Evolutionary conservation across 2,888 invertebrate genomes (phyloP).

Genomic region (Strigamia crassipes): DNA sequence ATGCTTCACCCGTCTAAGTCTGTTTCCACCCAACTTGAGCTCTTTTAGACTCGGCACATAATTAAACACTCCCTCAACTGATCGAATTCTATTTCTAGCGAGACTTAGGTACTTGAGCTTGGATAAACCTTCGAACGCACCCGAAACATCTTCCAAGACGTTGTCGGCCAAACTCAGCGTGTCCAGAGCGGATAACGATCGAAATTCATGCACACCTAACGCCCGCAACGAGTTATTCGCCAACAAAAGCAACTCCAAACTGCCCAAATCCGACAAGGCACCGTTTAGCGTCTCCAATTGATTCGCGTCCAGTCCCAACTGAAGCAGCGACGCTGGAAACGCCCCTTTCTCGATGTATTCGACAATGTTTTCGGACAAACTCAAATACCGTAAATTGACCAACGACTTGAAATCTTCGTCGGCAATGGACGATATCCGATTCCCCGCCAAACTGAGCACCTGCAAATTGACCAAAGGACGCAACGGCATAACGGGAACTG

Average conservation of each 20-base stretch:
- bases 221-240: conserved; percentile 18
- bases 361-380: conserved; percentile 88
- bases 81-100: conserved; percentile 82
- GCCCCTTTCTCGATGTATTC: conserved; percentile 79
- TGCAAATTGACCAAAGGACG: conserved; percentile 62
- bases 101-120: conserved; percentile 76
- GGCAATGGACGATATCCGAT: conserved; percentile 73
- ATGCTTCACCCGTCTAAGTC: neutral
- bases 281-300: conserved; percentile 68
- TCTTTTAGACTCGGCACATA: neutral
- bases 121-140: conserved; percentile 77
- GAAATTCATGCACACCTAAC: neutral
- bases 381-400: conserved; percentile 80
- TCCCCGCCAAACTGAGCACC: conserved; percentile 81
- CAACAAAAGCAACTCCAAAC: conserved; percentile 49
- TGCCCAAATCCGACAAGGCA: conserved; percentile 52
- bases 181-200: neutral
- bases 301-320: conserved; percentile 86
- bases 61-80: conserved; percentile 53
- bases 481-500: conserved; percentile 54
- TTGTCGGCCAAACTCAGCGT: conserved; percentile 44
- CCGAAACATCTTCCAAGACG: conserved; percentile 63
- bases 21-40: neutral
- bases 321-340: conserved; percentile 76
- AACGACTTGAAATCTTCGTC: conserved; percentile 74